Base-by-base conservation (phyloP, 2,888 invertebrate species). In the Zootermopsis nevadensis region DNA sequence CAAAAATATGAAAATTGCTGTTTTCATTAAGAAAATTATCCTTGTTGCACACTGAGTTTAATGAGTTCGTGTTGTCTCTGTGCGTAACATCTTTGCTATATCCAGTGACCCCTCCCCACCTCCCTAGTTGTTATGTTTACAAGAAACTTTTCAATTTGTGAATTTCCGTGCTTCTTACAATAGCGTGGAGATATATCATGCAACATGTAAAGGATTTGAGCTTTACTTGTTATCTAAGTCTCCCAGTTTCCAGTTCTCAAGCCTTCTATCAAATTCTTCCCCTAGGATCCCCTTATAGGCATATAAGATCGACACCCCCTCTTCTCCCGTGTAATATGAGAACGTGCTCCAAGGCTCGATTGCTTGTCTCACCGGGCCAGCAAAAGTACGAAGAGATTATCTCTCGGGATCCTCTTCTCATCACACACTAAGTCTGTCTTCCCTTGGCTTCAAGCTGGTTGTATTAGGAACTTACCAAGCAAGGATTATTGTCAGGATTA, bases 231-330 rank as follows among this genome's bases (percentile, higher is more conserved):
- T 80, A 48, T 53, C 72, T 72, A 79, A 83, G 83, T 77, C 80
- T 80, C 72, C 80, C 80, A 83, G 80, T 83, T 79, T 83, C 38
- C 79, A 83, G 69, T 76, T 82, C 74, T 66, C 60, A 76, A 42
- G 66, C 81, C 72, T 77, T 55, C 67, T 31, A 53, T 77, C 79
- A 53, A 19, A 42, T 33, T 48, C n/a, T 24, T 77, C 53, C 77
- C 42, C 38, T 60, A 60, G 22, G 31, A 42, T 48, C 33, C 55
- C 31, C 60, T 60, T 60, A 60, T 60, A 60, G 60, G 27, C 69
- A 33, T 33, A 69, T 69, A 69, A 69, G 69, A 69, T 69, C 27
- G 7, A 1, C 24, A 48, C 22, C 60, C 80, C 80, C 80, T 27
- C 60, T 31, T 53, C 7, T 33, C 22, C 19, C 30, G 1, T 53